Base-by-base conservation (phyloP, 2,888 invertebrate species). In the Thymelicus sylvestris region DNA sequence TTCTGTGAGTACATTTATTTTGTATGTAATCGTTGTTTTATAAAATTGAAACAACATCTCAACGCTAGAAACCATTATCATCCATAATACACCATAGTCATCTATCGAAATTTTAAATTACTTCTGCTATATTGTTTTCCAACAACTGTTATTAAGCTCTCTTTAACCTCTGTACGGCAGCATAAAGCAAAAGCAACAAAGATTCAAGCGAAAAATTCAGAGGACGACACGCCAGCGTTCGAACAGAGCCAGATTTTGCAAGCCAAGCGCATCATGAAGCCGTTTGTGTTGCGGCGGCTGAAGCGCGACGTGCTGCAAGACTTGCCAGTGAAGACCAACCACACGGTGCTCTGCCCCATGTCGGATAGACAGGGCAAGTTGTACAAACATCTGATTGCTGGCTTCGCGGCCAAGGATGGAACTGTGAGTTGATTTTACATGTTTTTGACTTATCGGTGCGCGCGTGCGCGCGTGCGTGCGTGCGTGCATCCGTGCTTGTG, bases 181-280 rank as follows among this genome's bases (percentile, higher is more conserved):
- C 31, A 31, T 31, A 31, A 95, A 94, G 83, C 94, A 57, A 94
- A 94, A 85, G 85, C 94, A 76, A 94, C 95, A 65, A 87, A 85
- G 13, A n/a, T n/a, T n/a, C n/a, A n/a, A n/a, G 94, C 93, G 75
- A 87, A 85, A 13, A 88, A 86, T 3, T 63, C 67, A 1, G 95
- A 95, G 10, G 95, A 96, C 8, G 95, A 95, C 48, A 87, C 95
- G 24, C 96, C 97, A 0, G 91, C 96, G n/a, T 99, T 98, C 88
- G 99, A 98, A 85, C 95, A 96, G 83, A 96, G 97, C 71, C 97
- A 98, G 87, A 97, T 99, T 59, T 96, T 96, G 13, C 97, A 98
- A 81, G 99, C 99, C 0, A 99, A 99, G 85, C 95, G 97, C 65
- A 99, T 99, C 77, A 98, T 99, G 97, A 97, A 97, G 86, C 99